These are phyloP conservation scores for Drosophila anomalata DNA, from an alignment of 2,888 invertebrate genomes.

Conservation along the genomic window DNA sequence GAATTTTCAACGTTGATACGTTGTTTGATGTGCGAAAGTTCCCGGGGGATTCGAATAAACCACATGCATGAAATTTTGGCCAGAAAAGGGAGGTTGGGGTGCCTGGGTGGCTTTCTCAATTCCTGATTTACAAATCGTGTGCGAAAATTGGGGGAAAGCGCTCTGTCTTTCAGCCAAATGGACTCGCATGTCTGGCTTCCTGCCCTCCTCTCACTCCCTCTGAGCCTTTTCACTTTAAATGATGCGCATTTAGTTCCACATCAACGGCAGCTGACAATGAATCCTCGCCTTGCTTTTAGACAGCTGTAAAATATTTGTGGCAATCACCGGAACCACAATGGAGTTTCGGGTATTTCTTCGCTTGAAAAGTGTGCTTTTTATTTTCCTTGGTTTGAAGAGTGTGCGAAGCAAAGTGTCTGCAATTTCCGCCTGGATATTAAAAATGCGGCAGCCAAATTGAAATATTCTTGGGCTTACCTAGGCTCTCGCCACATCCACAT, in stretches of 20 bases:
- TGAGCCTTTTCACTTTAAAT: constrained; percentile 23
- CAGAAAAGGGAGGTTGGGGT: neutral
- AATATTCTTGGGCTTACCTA: constrained; percentile 65
- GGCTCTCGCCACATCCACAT: constrained; percentile 42
- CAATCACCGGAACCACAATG: constrained; percentile 50
- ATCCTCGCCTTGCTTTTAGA: constrained; percentile 20
- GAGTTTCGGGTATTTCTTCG: constrained; percentile 11
- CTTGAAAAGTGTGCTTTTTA: too few relatives aligned
- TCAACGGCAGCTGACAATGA: constrained; percentile 54
- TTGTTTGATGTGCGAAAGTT: constrained; percentile 57
- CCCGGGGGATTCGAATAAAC: constrained; percentile 52
- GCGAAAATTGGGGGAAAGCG: constrained; percentile 36
- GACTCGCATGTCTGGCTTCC: constrained; percentile 38
- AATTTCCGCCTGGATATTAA: constrained; percentile 56
- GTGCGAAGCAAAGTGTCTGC: constrained; percentile 32
- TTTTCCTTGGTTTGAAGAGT: constrained; percentile 15
- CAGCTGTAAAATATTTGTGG: constrained; percentile 60
- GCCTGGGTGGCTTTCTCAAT: constrained; percentile 4
- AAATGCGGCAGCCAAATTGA: constrained; percentile 56
- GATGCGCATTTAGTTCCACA: constrained; percentile 52
- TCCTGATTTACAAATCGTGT: constrained; percentile 53
- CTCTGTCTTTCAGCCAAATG: constrained; percentile 30
- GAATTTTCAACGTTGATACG: constrained; percentile 33
- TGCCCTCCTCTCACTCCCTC: constrained; percentile 3
- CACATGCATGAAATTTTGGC: constrained; percentile 4